Percentiles rank a stretch among this genome's conserved stretches.
Conservation (phyloP, 2,888 invertebrate genomes). For the Andricus quercusramuli region DNA sequence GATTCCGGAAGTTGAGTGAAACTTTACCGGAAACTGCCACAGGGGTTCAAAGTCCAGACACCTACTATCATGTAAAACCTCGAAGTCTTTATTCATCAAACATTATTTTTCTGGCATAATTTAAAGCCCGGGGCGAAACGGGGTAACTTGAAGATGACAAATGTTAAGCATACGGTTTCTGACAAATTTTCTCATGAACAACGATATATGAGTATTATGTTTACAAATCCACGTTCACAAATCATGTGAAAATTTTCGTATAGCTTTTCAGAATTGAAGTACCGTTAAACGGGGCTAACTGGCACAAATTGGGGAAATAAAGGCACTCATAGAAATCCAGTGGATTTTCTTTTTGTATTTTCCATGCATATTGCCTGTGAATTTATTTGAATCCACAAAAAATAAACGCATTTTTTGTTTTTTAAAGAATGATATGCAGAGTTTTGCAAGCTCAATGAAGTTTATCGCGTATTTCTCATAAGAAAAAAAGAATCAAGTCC, state of each 20-base stretch:
- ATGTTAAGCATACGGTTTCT: not conserved
- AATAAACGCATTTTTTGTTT: too few relatives aligned
- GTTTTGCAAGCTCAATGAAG: too few relatives aligned
- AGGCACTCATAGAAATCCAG: too few relatives aligned
- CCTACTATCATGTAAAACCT: not conserved
- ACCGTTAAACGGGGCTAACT: too few relatives aligned
- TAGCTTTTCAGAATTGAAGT: not conserved
- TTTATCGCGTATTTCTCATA: too few relatives aligned
- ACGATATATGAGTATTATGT: not conserved
- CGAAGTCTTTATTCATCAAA: not conserved
- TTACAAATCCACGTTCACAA: not conserved
- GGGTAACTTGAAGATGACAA: not conserved
- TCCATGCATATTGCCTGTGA: too few relatives aligned
- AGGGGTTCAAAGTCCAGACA: not conserved
- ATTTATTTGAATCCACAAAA: too few relatives aligned
- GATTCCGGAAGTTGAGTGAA: conserved; percentile 22
- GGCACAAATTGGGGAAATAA: too few relatives aligned
- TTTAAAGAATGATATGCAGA: too few relatives aligned
- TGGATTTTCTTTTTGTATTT: too few relatives aligned
- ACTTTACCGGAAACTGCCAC: not conserved
- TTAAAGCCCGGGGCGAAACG: not conserved
- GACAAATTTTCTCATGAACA: not conserved
- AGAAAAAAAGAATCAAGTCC: too few relatives aligned
- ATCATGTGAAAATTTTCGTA: not conserved
- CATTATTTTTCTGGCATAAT: conserved; percentile 5